Conservation (phyloP, 2,113 vertebrate species). For the Bufo gargarizans region DNA sequence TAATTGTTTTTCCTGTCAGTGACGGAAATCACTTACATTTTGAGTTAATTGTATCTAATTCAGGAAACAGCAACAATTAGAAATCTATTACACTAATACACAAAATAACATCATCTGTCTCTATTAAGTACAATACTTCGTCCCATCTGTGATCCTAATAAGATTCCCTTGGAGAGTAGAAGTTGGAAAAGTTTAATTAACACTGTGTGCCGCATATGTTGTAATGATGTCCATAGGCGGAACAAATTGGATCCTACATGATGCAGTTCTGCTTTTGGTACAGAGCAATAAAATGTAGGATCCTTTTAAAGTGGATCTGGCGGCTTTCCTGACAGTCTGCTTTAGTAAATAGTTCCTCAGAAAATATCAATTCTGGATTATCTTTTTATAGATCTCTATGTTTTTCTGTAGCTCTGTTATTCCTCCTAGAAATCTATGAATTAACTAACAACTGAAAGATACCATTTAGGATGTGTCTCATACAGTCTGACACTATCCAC, state of each 20-base stretch:
- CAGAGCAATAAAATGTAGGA: too few species aligned
- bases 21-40: slow-evolving; percentile 17
- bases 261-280: neutral
- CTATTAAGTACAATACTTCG: neutral
- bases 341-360: too few species aligned
- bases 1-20: neutral
- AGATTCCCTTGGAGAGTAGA: neutral
- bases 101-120: slow-evolving; percentile 14
- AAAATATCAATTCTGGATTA: too few species aligned
- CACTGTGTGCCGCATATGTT: neutral
- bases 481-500: too few species aligned
- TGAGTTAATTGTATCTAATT: slow-evolving; percentile 33
- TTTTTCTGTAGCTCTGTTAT: too few species aligned
- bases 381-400: too few species aligned
- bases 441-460: too few species aligned
- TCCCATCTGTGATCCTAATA: neutral
- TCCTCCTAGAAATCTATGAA: too few species aligned
- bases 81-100: slow-evolving; percentile 31
- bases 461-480: too few species aligned
- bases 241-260: neutral
- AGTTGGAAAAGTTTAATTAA: neutral
- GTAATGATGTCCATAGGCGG: neutral
- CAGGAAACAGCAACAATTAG: slow-evolving; percentile 25
- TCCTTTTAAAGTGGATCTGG: too few species aligned
- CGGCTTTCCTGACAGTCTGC: too few species aligned